Evolutionary conservation across 2,797 vertebrate genomes (phyloP), one percentile per base, ranked within the genome.

Genomic region (Coilia nasus): DNA sequence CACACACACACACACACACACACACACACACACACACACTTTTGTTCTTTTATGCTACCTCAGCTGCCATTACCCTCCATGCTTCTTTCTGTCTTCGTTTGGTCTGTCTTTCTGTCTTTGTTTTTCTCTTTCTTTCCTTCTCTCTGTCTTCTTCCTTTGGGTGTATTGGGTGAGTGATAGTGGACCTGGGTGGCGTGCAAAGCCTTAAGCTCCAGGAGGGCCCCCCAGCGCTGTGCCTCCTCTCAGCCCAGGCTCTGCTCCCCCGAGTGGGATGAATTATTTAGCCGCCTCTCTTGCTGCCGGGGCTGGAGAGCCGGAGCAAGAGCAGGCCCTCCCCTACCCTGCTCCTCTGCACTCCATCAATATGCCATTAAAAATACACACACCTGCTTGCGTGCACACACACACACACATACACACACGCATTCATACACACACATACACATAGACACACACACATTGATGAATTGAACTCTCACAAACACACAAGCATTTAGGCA

Each of bases 201-300:
- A 60, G 59, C 59, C 59, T 83, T 81, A 64, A 84, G 41, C 23
- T 35, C 56, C 35, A 64, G 78, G 81, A 81, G 60, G 31, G 60
- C 71, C 80, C 80, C 35, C 87, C 62, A 81, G 15, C 50, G 31
- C 83, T 47, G 82, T 85, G 91, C 89, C 88, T 91, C 88, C 86
- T 87, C 85, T 41, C 86, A 85, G 87, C 92, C 92, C 88, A 87
- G 88, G 91, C 88, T 88, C 89, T 47, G 54, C 88, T 89, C 89
- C 92, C 92, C 87, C 28, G 83, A 90, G 90, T 87, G 87, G 92
- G 90, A 95, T 95, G 89, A 96, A 96, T 96, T 92, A 96, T 95
- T 96, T 88, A 95, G 91, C 89, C 90, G 84, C 85, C 88, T 93
- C 93, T n/a, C 89, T 93, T 90, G 88, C 93, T 93, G 92, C 93